Evolutionary conservation across 2,113 vertebrate species (phyloP), one percentile per base, ranked within the genome.

Genomic region (Ariopsis seemanni): DNA sequence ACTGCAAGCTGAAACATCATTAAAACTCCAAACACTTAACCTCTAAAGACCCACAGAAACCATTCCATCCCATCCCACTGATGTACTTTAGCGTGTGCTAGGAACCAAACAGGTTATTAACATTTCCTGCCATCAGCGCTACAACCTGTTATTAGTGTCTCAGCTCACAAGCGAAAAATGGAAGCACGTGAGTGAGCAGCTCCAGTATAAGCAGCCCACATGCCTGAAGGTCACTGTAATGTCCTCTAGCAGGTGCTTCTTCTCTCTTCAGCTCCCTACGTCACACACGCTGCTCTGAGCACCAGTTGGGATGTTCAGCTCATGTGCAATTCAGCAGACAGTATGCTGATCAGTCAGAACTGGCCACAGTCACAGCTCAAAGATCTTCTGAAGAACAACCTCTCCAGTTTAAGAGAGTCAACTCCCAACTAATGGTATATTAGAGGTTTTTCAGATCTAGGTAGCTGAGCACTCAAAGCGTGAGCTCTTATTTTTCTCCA

Each of bases 151-250:
- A 88, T 90, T 88, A 85, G 90, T 63, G 18, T 83, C 62, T 82
- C 53, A 65, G 80, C 87, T 85, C 89, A 89, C 62, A 12, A 75
- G 87, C 83, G 85, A 91, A 82, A 90, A 84, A 90, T 87, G 87
- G 71, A 87, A 83, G 75, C 91, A 89, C 58, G 84, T 67, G 89
- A 93, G 92, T 86, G 90, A 85, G 90, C 91, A 85, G 85, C 92
- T 15, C 83, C 25, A 83, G 92, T 86, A 83, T 57, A 80, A 84
- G 89, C 91, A 89, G 89, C 88, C 85, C 93, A 92, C 92, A 92
- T 91, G 82, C 77, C 85, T 95, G 93, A 94, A 95, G 95, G 95
- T 95, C 94, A 95, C 82, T 77, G 82, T 18, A 65, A 77, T 90
- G 93, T 93, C 93, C 93, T 93, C 90, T 88, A 89, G 72, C 89